Evolutionary conservation across 2,888 invertebrate genomes (phyloP).

Genomic region (Spodoptera littoralis): DNA sequence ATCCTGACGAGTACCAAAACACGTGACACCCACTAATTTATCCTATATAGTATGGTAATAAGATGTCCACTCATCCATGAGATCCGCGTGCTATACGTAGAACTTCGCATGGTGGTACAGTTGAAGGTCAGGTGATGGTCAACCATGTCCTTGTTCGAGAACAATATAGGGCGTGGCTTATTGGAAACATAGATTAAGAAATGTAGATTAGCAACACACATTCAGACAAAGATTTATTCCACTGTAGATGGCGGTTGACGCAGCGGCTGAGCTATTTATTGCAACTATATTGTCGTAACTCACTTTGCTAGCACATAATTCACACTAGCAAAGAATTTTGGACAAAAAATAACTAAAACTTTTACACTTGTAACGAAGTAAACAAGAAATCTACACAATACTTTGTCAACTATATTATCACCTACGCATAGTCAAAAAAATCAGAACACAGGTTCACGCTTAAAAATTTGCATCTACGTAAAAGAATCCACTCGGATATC

Average conservation of each 20-base stretch:
- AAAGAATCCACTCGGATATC: constrained; percentile 19
- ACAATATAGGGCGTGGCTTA: constrained; percentile 47
- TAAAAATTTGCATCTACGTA: background rate
- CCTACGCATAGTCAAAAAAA: constrained; percentile 4
- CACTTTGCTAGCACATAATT: too few species aligned
- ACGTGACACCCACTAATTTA: constrained; percentile 17
- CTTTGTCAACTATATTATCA: too few species aligned
- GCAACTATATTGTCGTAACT: too few species aligned
- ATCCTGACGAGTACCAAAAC: too few species aligned
- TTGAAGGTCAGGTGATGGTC: constrained; percentile 38
- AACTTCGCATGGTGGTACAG: constrained; percentile 18
- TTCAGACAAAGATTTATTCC: background rate
- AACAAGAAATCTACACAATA: too few species aligned
- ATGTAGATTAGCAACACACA: constrained; percentile 4
- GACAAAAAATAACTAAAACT: too few species aligned
- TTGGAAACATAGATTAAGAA: constrained; percentile 17
- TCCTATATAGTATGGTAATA: constrained; percentile 23
- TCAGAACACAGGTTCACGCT: constrained; percentile 1
- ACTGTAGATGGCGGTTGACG: too few species aligned
- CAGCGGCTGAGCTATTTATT: too few species aligned
- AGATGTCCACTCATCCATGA: constrained; percentile 43
- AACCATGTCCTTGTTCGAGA: constrained; percentile 32
- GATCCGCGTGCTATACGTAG: constrained; percentile 11
- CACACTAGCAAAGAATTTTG: too few species aligned
- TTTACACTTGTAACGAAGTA: too few species aligned